Percentiles rank a stretch among this genome's conserved stretches.
Evolutionary conservation across 2,113 vertebrate genomes (phyloP).

Genomic region (Labrus mixtus): DNA sequence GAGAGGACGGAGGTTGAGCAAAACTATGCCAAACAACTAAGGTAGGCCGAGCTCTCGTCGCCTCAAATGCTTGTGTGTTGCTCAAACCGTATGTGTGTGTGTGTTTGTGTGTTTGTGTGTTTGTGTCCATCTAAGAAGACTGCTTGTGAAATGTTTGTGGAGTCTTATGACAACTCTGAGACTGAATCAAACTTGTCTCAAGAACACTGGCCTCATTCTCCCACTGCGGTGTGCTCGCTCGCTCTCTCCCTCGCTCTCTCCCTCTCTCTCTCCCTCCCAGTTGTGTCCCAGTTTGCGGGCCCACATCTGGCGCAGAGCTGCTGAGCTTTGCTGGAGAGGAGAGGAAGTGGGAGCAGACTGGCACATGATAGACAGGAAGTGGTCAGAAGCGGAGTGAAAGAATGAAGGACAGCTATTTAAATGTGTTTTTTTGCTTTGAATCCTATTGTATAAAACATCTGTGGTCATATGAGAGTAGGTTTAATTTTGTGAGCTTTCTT

Average conservation of each 20-base stretch:
- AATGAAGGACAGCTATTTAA: constrained; percentile 63
- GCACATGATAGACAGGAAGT: constrained; percentile 82
- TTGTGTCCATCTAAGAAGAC: constrained; percentile 42
- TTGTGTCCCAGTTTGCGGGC: constrained; percentile 46
- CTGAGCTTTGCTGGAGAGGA: constrained; percentile 70
- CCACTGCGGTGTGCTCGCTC: constrained; percentile 49
- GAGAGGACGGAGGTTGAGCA: constrained; percentile 92
- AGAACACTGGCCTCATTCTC: constrained; percentile 78
- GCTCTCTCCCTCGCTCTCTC: constrained; percentile 10
- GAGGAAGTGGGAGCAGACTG: constrained; percentile 86
- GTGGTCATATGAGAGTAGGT: background rate
- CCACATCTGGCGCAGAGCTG: constrained; percentile 71
- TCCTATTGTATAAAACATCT: constrained; percentile 13
- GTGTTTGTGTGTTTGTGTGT: constrained; percentile 40
- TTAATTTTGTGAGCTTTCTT: background rate
- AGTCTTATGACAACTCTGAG: constrained; percentile 78
- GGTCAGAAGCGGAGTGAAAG: constrained; percentile 72
- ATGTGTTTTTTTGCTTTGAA: constrained; percentile 36
- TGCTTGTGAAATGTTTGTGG: constrained; percentile 73
- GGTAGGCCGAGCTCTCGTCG: constrained; percentile 64
- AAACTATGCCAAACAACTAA: constrained; percentile 89
- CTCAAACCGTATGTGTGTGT: constrained; percentile 14
- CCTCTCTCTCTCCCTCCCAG: constrained; percentile 48
- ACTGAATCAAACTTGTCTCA: constrained; percentile 74
- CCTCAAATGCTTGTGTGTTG: constrained; percentile 34